Evolutionary conservation across 2,113 vertebrate species (phyloP).

Genomic region (Calyptommatus sinebrachiatus): DNA sequence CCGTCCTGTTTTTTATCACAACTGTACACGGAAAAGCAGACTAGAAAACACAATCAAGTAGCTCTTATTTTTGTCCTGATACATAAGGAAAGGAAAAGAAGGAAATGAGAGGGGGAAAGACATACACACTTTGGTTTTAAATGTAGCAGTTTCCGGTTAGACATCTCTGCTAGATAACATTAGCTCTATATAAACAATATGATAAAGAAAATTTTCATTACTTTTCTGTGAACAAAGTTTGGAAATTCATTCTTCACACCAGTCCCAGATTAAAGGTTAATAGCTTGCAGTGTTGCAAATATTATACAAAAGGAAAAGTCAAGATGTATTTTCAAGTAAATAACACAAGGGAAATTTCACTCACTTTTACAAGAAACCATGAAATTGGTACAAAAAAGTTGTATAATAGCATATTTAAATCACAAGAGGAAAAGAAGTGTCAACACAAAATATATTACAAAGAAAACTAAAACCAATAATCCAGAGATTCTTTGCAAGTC

Average conservation of each 20-base stretch:
- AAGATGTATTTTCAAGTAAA: constrained; percentile 50
- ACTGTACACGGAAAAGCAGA: not conserved
- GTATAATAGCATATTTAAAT: constrained; percentile 50
- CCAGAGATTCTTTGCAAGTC: constrained; percentile 36
- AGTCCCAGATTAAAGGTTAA: constrained; percentile 49
- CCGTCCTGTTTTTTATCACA: no score
- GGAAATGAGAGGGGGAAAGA: not conserved
- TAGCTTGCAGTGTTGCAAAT: constrained; percentile 40
- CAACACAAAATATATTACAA: constrained; percentile 55
- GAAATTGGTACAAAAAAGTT: constrained; percentile 40
- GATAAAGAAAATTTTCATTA: constrained; percentile 6
- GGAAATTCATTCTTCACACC: constrained; percentile 23
- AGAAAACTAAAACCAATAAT: constrained; percentile 38
- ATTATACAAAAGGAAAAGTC: constrained; percentile 43
- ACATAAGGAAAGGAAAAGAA: not conserved
- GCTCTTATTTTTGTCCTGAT: not conserved
- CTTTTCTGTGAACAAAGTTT: constrained; percentile 11
- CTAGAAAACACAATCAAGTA: not conserved
- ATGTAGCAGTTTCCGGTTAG: not conserved
- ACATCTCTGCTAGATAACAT: constrained; percentile 5
- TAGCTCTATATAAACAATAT: not conserved
- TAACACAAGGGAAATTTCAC: constrained; percentile 44
- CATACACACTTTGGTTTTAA: not conserved
- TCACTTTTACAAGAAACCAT: constrained; percentile 11
- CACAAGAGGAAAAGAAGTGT: constrained; percentile 31